phyloP scores from a whole-genome alignment of 2,113 vertebrate genomes.

The Osmerus mordax region DNA sequence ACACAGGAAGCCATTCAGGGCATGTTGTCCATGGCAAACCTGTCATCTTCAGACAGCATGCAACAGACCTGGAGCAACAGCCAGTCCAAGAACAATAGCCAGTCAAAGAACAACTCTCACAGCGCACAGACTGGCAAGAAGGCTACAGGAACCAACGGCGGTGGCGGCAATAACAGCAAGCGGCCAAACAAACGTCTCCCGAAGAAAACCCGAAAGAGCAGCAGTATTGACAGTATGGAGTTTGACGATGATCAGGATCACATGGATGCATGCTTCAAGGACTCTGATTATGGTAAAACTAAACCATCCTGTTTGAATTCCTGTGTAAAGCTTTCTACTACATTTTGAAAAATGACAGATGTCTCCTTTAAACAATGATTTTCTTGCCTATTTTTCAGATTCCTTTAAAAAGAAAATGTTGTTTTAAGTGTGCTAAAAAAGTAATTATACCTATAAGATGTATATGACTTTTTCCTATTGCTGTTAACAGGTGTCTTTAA shows the following conservation, averaged over 20 bases:
- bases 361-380: not conserved
- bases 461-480: not conserved
- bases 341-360: not conserved
- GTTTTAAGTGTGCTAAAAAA: not conserved
- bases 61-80: constrained; percentile 84
- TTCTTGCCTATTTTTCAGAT: not conserved
- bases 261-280: constrained; percentile 95
- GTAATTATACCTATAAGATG: not conserved
- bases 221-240: constrained; percentile 80
- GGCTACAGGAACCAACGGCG: constrained; percentile 31
- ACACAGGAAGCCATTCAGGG: constrained; percentile 99
- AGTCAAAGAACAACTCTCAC: constrained; percentile 80
- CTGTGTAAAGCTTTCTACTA: not conserved
- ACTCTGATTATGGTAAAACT: constrained; percentile 90
- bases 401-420: not conserved
- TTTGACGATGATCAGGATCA: constrained; percentile 96
- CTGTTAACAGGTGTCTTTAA: constrained; percentile 28
- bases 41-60: constrained; percentile 92
- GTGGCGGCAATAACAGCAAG: constrained; percentile 70
- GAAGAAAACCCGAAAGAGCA: constrained; percentile 88
- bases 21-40: constrained; percentile 99
- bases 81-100: constrained; percentile 82
- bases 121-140: constrained; percentile 78
- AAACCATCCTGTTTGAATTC: not conserved
- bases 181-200: constrained; percentile 77